These are phyloP conservation scores for Podarcis lilfordi DNA, from an alignment of 2,797 vertebrate species.

Conservation along the genomic window DNA sequence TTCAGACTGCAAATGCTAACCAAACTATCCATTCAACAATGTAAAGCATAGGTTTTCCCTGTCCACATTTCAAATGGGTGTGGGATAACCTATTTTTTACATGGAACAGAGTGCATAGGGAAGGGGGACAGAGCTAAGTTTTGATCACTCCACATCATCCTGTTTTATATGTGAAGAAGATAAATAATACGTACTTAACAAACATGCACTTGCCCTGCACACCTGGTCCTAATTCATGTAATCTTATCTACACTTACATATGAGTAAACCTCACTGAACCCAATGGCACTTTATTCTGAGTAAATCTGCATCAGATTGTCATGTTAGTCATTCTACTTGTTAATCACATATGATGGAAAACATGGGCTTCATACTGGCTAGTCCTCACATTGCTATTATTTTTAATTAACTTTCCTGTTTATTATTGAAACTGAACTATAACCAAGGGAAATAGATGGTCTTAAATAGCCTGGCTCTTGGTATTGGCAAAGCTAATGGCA, in stretches of 20 bases:
- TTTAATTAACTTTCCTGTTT: background rate
- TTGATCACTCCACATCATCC: background rate
- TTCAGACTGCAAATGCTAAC: too few relatives aligned
- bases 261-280: background rate
- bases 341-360: conserved; percentile 54
- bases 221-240: background rate
- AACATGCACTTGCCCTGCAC: background rate
- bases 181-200: background rate
- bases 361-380: conserved; percentile 56
- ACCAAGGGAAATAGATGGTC: background rate
- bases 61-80: background rate
- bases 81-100: background rate
- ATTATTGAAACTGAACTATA: background rate
- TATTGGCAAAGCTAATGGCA: conserved; percentile 11
- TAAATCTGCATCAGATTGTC: conserved; percentile 55
- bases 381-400: conserved; percentile 2
- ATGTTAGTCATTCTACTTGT: conserved; percentile 60
- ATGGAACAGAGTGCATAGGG: background rate
- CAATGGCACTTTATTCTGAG: background rate
- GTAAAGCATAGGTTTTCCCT: background rate
- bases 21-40: background rate
- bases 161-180: background rate
- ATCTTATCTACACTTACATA: background rate
- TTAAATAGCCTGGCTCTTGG: background rate
- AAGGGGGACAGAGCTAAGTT: background rate